These are phyloP conservation scores for Anastrepha obliqua DNA, from an alignment of 1,140 invertebrate species.

Conservation along the genomic window DNA sequence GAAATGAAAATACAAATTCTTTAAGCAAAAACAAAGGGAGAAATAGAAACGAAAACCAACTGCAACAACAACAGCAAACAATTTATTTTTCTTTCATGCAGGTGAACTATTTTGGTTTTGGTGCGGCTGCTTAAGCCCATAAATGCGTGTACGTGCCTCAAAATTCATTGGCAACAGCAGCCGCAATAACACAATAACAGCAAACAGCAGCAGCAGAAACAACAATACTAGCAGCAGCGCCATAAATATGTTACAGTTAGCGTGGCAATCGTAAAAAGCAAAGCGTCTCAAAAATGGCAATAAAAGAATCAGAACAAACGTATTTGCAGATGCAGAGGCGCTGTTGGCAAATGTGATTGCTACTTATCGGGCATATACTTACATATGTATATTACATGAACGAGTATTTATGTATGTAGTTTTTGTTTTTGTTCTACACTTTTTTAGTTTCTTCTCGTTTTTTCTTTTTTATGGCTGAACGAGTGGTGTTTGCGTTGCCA, in stretches of 20 bases:
- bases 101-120: slow-evolving; percentile 37
- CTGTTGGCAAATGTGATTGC: background rate
- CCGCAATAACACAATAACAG: background rate
- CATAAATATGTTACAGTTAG: slow-evolving; percentile 47
- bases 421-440: background rate
- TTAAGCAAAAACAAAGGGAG: background rate
- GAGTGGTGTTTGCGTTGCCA: background rate
- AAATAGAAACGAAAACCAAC: background rate
- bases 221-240: background rate
- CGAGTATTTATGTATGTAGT: too few relatives aligned
- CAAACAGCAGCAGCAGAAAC: background rate
- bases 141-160: slow-evolving; percentile 36
- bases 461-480: background rate
- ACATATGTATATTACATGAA: too few relatives aligned
- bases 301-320: slow-evolving; percentile 47
- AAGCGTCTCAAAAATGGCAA: slow-evolving; percentile 47
- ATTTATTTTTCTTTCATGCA: background rate
- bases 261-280: slow-evolving; percentile 47
- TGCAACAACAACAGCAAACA: too few relatives aligned
- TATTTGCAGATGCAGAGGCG: background rate
- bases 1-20: slow-evolving; percentile 21
- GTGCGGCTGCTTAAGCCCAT: slow-evolving; percentile 41
- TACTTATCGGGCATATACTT: background rate
- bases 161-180: background rate
- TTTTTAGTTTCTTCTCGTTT: background rate